phyloP scores from a whole-genome alignment of 1,140 invertebrate genomes.

The Nymphalis io region DNA sequence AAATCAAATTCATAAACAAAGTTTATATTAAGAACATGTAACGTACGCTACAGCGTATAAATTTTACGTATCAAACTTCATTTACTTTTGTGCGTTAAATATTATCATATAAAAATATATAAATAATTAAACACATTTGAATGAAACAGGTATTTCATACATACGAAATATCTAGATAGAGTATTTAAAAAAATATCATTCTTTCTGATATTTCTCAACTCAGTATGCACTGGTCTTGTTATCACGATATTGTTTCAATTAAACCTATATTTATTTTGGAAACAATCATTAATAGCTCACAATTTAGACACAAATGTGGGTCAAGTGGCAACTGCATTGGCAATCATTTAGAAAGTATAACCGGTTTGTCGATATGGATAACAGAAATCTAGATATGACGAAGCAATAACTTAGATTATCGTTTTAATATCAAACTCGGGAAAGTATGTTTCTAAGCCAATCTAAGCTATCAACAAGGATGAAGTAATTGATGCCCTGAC shows the following conservation, averaged over 20 bases:
- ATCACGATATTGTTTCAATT: not conserved
- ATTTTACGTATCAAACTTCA: no score
- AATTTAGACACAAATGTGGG: constrained; percentile 43
- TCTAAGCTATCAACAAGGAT: not conserved
- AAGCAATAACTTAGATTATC: constrained; percentile 1
- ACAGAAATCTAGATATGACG: constrained; percentile 8
- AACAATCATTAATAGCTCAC: constrained; percentile 18
- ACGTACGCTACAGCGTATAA: no score
- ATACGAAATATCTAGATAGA: no score
- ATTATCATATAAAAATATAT: no score
- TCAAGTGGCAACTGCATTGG: constrained; percentile 54
- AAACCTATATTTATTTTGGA: constrained; percentile 20
- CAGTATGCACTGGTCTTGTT: not conserved
- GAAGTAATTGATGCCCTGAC: not conserved
- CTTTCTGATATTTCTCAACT: not conserved
- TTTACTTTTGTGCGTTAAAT: no score
- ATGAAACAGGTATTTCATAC: no score
- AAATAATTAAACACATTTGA: no score
- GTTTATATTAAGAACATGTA: no score
- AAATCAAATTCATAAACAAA: no score
- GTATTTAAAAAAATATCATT: no score
- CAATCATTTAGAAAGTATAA: constrained; percentile 61
- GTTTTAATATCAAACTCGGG: constrained; percentile 6
- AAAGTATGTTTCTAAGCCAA: not conserved
- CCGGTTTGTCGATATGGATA: constrained; percentile 45